Conservation (phyloP, 2,888 invertebrate species). For the Pollenia angustigena region DNA sequence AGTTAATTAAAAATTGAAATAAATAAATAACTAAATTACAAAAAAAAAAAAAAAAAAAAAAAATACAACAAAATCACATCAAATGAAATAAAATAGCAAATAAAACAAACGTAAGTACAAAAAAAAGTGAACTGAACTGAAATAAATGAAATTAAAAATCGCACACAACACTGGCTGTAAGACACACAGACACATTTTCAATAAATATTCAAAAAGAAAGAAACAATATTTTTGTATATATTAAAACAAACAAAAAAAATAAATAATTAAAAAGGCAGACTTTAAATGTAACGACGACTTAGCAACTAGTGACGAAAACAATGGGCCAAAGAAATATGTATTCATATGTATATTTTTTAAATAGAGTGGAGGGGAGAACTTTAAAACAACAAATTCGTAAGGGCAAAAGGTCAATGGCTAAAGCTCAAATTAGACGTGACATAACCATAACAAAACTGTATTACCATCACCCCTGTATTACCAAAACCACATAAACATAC, state of each 20-base stretch:
- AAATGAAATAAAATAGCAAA: slow-evolving; percentile 17
- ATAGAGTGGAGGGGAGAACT: not conserved
- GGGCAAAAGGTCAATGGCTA: not conserved
- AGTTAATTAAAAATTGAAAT: slow-evolving; percentile 62
- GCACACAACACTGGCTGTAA: not conserved
- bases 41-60: too few relatives aligned
- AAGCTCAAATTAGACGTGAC: too few relatives aligned
- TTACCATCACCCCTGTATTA: too few relatives aligned
- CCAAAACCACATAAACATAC: too few relatives aligned
- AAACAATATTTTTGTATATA: not conserved
- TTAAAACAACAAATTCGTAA: slow-evolving; percentile 12
- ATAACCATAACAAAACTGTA: too few relatives aligned
- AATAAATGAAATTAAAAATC: slow-evolving; percentile 51
- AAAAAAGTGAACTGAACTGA: slow-evolving; percentile 20
- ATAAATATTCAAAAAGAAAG: slow-evolving; percentile 4
- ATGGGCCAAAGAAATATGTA: not conserved
- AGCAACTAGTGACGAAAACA: slow-evolving; percentile 64
- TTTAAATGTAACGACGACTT: slow-evolving; percentile 58
- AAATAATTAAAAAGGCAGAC: slow-evolving; percentile 51
- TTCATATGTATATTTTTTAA: not conserved
- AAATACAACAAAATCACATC: slow-evolving; percentile 14
- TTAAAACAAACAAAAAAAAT: slow-evolving; percentile 16
- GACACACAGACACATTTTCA: not conserved
- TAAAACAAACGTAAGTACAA: slow-evolving; percentile 20
- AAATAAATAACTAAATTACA: too few relatives aligned